Conservation (phyloP, 2,113 vertebrate genomes). For the Vimba vimba region DNA sequence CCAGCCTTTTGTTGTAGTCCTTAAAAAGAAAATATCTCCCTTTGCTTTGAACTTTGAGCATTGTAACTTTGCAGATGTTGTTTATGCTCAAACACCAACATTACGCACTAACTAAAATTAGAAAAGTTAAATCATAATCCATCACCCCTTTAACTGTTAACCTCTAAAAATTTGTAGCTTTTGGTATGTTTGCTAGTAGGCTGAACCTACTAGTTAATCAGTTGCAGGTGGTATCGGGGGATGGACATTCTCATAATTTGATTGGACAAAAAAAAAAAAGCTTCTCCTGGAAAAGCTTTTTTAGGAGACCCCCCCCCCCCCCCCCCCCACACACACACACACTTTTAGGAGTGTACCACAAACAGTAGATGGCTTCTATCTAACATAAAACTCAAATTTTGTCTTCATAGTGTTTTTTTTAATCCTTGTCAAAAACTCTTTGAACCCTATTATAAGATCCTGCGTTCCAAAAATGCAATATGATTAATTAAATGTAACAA, state of each 20-base stretch:
- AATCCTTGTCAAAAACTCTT: background rate
- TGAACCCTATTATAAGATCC: background rate
- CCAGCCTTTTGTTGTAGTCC: too few species aligned
- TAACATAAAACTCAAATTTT: background rate
- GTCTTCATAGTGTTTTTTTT: background rate
- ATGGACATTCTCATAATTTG: background rate
- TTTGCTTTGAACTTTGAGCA: too few species aligned
- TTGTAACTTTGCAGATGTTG: too few species aligned
- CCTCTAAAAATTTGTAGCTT: background rate
- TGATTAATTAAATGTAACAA: slow-evolving; percentile 31
- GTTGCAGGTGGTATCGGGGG: background rate
- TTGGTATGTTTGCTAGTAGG: background rate
- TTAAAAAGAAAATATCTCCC: too few species aligned
- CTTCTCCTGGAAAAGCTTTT: background rate
- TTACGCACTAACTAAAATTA: too few species aligned
- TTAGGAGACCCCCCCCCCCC: too few species aligned
- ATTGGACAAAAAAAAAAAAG: background rate
- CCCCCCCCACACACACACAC: too few species aligned
- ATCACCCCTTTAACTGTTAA: background rate
- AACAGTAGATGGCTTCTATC: background rate
- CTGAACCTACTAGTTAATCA: background rate
- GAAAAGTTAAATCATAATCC: too few species aligned
- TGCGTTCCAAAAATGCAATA: background rate
- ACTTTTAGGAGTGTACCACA: background rate
- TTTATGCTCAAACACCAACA: too few species aligned